A percentile compares a stretch with the other conserved stretches of the same genome.
These are phyloP conservation scores for Osedax fenrisi DNA, from an alignment of 2,888 invertebrate genomes.

Conservation along the genomic window DNA sequence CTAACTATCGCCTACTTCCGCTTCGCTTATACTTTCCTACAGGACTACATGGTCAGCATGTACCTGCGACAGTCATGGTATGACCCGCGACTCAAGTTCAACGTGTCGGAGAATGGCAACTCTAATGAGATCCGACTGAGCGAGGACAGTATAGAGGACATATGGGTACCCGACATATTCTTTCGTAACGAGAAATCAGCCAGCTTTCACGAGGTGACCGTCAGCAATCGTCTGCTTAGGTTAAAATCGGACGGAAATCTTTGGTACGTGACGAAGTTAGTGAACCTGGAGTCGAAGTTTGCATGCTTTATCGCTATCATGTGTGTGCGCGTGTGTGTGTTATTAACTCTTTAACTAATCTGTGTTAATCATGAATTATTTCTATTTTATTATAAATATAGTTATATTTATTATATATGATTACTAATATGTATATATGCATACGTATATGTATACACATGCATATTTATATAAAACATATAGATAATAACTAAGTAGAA, in stretches of 20 bases:
- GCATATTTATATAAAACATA: too few relatives aligned
- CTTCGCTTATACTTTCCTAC: not conserved
- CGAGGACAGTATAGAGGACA: constrained; percentile 32
- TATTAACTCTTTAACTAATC: too few relatives aligned
- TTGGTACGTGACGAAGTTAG: constrained; percentile 34
- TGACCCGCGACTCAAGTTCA: constrained; percentile 62
- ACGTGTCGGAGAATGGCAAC: constrained; percentile 25
- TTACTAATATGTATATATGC: too few relatives aligned
- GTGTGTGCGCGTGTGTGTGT: too few relatives aligned
- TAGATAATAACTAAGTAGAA: too few relatives aligned
- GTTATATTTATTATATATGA: too few relatives aligned
- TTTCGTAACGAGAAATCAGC: constrained; percentile 35
- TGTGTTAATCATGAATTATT: too few relatives aligned
- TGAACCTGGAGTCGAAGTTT: too few relatives aligned
- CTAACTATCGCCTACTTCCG: too few relatives aligned
- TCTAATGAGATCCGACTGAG: constrained; percentile 28
- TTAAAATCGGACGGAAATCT: constrained; percentile 23
- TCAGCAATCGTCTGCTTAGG: constrained; percentile 27
- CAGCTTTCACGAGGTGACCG: constrained; percentile 27
- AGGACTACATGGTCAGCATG: constrained; percentile 89
- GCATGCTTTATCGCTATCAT: too few relatives aligned
- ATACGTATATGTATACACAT: too few relatives aligned
- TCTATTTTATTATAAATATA: too few relatives aligned
- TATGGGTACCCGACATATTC: constrained; percentile 36
- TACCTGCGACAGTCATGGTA: constrained; percentile 85